phyloP scores from a whole-genome alignment of 2,888 invertebrate genomes.

The Venustoraphidia nigricollis region DNA sequence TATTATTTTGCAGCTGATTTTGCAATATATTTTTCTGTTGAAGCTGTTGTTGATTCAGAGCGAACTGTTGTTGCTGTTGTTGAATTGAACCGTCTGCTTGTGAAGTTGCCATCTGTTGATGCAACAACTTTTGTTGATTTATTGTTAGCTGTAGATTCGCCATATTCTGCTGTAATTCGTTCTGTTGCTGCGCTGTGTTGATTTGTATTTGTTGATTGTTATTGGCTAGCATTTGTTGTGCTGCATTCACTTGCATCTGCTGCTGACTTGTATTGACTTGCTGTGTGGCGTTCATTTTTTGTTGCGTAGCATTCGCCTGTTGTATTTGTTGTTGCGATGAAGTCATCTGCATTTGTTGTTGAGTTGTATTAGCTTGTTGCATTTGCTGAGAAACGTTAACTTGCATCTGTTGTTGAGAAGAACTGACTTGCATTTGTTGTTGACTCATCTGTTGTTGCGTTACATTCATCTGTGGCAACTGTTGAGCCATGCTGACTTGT shows the following conservation, averaged over 20 bases:
- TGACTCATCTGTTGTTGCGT: conserved; percentile 9
- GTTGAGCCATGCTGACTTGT: conserved; percentile 10
- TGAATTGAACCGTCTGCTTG: conserved; percentile 14
- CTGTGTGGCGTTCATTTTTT: too few species aligned
- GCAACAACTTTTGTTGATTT: conserved; percentile 5
- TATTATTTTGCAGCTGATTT: conserved; percentile 20
- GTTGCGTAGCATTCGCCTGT: conserved; percentile 13
- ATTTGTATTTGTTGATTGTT: conserved; percentile 17
- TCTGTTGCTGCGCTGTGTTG: conserved; percentile 16
- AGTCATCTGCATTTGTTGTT: too few species aligned
- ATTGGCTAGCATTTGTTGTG: conserved; percentile 15
- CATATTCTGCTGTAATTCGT: conserved; percentile 8
- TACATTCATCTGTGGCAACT: conserved; percentile 5
- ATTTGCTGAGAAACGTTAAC: conserved; percentile 1
- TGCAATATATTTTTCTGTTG: conserved; percentile 22
- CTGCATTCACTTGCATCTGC: conserved; percentile 22
- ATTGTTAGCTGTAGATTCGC: conserved; percentile 5
- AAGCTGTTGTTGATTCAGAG: conserved; percentile 19
- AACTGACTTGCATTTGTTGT: conserved; percentile 17
- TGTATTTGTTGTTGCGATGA: conserved; percentile 10
- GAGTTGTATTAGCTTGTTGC: conserved; percentile 6
- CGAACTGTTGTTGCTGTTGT: conserved; percentile 16
- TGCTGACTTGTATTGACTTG: conserved; percentile 16
- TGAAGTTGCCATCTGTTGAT: conserved; percentile 8
- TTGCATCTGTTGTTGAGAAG: conserved; percentile 6